phyloP scores from a whole-genome alignment of 2,797 vertebrate genomes.

The Steatocranus sp. region DNA sequence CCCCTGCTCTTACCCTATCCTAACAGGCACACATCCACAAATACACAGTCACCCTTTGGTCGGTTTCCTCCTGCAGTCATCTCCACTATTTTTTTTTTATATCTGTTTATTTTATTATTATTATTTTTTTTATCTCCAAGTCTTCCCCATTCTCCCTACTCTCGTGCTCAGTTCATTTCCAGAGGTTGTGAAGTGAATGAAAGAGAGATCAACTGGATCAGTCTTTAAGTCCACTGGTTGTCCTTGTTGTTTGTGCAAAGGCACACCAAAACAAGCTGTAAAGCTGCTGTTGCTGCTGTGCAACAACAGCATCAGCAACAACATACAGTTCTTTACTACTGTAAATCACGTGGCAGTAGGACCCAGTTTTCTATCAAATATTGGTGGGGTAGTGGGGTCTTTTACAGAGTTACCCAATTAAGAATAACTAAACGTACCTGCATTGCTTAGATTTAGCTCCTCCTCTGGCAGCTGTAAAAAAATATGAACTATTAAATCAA shows the following conservation, averaged over 20 bases:
- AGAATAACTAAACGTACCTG: background rate
- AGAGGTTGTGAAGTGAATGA: slow-evolving; percentile 54
- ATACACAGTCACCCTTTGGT: slow-evolving; percentile 1
- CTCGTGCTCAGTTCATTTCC: slow-evolving; percentile 33
- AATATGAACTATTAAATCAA: background rate
- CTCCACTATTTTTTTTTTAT: background rate
- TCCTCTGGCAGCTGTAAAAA: background rate
- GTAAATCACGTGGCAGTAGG: background rate
- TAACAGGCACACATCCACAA: slow-evolving; percentile 1
- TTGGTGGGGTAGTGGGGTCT: background rate
- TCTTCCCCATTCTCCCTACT: background rate
- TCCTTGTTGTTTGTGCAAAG: background rate
- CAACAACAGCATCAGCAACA: background rate
- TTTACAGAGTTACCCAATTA: background rate
- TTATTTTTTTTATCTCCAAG: background rate
- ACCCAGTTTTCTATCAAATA: background rate
- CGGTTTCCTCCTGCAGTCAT: slow-evolving; percentile 11
- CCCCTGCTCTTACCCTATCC: background rate
- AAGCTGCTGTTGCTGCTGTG: background rate
- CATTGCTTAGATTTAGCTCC: background rate
- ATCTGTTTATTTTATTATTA: background rate
- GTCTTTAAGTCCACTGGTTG: slow-evolving; percentile 6
- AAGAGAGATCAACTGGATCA: slow-evolving; percentile 35
- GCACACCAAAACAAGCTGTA: slow-evolving; percentile 8
- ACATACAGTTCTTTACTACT: background rate